Conservation (phyloP, 2,888 invertebrate genomes). For the Polydrusus cervinus region DNA sequence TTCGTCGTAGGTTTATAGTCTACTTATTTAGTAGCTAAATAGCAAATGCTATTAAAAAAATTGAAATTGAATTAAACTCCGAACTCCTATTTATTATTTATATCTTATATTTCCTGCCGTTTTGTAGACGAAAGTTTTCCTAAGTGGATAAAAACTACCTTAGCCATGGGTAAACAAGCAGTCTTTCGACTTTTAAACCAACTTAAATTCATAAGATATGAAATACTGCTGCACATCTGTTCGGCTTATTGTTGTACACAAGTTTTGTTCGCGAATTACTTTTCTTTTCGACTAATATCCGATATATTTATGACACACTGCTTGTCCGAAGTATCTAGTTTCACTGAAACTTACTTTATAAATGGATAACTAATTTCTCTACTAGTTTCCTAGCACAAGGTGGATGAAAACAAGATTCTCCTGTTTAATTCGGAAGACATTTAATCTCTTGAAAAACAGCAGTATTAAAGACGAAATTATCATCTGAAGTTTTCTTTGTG, state of each 20-base stretch:
- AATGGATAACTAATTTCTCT: slow-evolving; percentile 26
- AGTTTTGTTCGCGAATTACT: slow-evolving; percentile 66
- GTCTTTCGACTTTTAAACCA: slow-evolving; percentile 56
- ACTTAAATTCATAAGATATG: slow-evolving; percentile 64
- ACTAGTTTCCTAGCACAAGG: background rate
- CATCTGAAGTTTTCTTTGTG: too few relatives aligned
- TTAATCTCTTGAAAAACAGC: too few relatives aligned
- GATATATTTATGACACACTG: slow-evolving; percentile 64
- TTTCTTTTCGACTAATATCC: slow-evolving; percentile 65
- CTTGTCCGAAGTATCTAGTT: slow-evolving; percentile 65
- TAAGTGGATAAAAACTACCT: slow-evolving; percentile 50
- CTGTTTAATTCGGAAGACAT: background rate
- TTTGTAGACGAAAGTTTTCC: slow-evolving; percentile 41
- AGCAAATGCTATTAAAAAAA: background rate
- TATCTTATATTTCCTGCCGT: slow-evolving; percentile 28
- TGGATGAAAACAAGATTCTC: background rate
- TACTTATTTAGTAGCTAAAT: too few relatives aligned
- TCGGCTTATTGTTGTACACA: slow-evolving; percentile 66
- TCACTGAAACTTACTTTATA: slow-evolving; percentile 64
- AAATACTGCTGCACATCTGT: slow-evolving; percentile 66
- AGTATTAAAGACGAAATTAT: too few relatives aligned
- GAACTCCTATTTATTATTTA: slow-evolving; percentile 21
- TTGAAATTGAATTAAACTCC: background rate
- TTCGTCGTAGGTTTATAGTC: too few relatives aligned
- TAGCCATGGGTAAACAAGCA: slow-evolving; percentile 47